Evolutionary conservation across 2,113 vertebrate genomes (phyloP).

Genomic region (Conger conger): DNA sequence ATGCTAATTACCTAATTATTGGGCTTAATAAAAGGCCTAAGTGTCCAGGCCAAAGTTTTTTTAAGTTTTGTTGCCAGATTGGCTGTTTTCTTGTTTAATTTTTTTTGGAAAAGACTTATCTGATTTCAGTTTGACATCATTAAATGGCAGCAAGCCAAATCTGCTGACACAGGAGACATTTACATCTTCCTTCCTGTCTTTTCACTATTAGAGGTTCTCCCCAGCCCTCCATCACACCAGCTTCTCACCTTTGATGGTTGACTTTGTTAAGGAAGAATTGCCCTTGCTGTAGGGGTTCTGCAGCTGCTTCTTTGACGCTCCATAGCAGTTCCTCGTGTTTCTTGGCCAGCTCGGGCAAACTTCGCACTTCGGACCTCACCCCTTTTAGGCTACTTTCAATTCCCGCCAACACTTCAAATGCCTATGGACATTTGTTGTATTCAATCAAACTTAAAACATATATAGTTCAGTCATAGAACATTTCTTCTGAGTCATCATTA

Average conservation of each 20-base stretch:
- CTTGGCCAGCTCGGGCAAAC: constrained; percentile 57
- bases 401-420: constrained; percentile 70
- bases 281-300: constrained; percentile 72
- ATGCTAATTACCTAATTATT: no score
- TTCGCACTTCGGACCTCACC: constrained; percentile 63
- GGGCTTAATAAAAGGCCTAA: no score
- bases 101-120: no score
- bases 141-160: no score
- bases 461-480: no score
- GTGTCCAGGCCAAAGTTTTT: no score
- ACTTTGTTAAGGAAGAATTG: constrained; percentile 68
- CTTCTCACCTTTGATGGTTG: constrained; percentile 68
- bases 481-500: neutral
- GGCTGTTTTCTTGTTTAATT: no score
- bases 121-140: no score
- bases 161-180: no score
- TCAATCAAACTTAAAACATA: neutral
- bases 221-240: no score
- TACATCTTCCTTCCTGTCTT: no score
- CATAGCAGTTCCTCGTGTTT: constrained; percentile 69
- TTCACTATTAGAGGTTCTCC: neutral
- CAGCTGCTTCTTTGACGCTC: constrained; percentile 63
- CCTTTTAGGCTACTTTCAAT: constrained; percentile 71
- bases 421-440: constrained; percentile 52
- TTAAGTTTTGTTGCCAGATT: no score